phyloP scores from a whole-genome alignment of 2,797 vertebrate genomes.

The Tenualosa ilisha region DNA sequence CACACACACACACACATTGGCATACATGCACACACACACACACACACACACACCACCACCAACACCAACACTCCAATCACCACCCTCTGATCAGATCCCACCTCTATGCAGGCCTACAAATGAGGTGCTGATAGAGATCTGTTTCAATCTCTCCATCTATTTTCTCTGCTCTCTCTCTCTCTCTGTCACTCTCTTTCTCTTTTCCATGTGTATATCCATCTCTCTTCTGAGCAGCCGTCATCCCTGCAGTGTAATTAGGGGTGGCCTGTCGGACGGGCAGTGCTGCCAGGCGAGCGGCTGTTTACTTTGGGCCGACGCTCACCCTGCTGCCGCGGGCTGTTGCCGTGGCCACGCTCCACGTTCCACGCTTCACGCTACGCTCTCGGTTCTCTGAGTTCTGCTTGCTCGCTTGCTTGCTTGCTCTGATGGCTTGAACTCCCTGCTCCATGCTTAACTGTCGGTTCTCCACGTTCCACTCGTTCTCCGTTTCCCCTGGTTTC shows the following conservation, averaged over 20 bases:
- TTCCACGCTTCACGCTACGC: too few relatives aligned
- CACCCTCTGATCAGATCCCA: background rate
- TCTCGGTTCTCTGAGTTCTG: too few relatives aligned
- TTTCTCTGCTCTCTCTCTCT: background rate
- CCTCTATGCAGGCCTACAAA: constrained; percentile 5
- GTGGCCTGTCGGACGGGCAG: background rate
- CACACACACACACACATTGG: background rate
- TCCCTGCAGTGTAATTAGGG: background rate
- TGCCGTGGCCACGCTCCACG: too few relatives aligned
- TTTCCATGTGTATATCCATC: background rate
- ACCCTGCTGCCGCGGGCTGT: background rate
- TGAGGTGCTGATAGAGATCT: constrained; percentile 17
- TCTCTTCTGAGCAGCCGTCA: background rate
- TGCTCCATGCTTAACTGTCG: too few relatives aligned
- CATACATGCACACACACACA: constrained; percentile 4
- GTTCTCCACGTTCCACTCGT: constrained; percentile 26
- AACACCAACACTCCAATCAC: background rate
- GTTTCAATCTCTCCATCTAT: background rate
- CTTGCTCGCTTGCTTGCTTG: too few relatives aligned
- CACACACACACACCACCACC: background rate
- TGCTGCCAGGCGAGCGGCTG: background rate
- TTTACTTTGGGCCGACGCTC: background rate
- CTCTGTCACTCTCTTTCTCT: background rate
- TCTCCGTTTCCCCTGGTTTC: background rate
- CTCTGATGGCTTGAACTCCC: too few relatives aligned